Conservation (phyloP, 1,140 invertebrate species). For the Parasteatoda tepidariorum region DNA sequence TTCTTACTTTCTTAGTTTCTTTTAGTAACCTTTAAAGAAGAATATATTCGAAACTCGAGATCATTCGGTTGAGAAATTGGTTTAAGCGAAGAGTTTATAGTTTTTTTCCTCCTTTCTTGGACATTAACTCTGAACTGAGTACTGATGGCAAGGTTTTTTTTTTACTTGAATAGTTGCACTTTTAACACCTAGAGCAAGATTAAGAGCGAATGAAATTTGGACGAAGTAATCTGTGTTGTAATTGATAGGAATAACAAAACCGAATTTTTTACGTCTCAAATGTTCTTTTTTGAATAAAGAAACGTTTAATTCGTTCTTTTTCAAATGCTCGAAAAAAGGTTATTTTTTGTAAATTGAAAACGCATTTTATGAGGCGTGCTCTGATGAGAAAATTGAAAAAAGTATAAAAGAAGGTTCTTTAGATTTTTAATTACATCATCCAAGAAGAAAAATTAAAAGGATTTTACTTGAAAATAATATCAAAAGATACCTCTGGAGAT, state of each 20-base stretch:
- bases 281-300: neutral
- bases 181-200: constrained; percentile 12
- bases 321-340: neutral
- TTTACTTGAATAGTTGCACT: neutral
- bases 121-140: neutral
- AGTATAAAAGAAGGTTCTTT: neutral
- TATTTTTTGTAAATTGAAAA: neutral
- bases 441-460: neutral
- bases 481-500: neutral
- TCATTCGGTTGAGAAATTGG: constrained; percentile 38
- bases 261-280: neutral
- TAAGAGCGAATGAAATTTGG: constrained; percentile 9
- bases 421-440: neutral
- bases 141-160: neutral
- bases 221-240: neutral
- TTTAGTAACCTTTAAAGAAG: neutral
- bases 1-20: no score
- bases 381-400: neutral
- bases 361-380: neutral
- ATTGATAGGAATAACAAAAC: constrained; percentile 28
- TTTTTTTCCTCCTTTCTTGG: neutral
- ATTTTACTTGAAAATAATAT: neutral
- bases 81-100: constrained; percentile 33
- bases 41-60: neutral
- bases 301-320: neutral